Percentiles rank a stretch among this genome's conserved stretches.
phyloP scores from a whole-genome alignment of 2,113 vertebrate genomes.

The Thomomys bottae region DNA sequence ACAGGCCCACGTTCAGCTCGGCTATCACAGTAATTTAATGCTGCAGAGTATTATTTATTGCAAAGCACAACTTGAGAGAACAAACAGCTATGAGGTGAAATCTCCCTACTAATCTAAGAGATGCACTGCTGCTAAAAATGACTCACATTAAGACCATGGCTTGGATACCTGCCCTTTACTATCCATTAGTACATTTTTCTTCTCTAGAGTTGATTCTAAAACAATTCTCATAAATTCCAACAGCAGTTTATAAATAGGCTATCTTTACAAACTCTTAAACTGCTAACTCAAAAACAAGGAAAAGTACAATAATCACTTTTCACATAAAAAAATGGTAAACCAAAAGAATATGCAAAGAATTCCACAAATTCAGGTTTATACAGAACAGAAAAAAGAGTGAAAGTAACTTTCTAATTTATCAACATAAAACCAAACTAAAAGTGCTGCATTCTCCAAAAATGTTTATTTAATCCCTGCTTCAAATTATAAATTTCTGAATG shows the following conservation, averaged over 20 bases:
- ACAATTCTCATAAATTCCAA: neutral
- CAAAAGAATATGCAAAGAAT: neutral
- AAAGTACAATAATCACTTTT: neutral
- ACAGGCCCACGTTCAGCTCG: neutral
- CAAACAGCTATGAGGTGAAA: neutral
- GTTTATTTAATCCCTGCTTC: neutral
- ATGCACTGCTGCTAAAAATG: neutral
- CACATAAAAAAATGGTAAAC: neutral
- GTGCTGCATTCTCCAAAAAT: neutral
- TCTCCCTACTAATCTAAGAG: neutral
- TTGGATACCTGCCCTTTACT: neutral
- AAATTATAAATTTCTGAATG: neutral
- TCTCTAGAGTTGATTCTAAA: neutral
- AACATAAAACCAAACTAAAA: neutral
- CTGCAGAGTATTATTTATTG: neutral
- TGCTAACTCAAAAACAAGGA: neutral
- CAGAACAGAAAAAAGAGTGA: neutral
- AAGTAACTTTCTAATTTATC: neutral
- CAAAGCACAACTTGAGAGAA: neutral
- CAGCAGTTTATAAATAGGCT: neutral
- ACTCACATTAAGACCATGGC: neutral
- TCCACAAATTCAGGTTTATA: neutral
- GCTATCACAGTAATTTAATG: neutral
- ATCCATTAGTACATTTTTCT: neutral
- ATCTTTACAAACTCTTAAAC: neutral